Evolutionary conservation across 2,888 invertebrate species (phyloP).

Genomic region (Brachynemurus nebulosus): DNA sequence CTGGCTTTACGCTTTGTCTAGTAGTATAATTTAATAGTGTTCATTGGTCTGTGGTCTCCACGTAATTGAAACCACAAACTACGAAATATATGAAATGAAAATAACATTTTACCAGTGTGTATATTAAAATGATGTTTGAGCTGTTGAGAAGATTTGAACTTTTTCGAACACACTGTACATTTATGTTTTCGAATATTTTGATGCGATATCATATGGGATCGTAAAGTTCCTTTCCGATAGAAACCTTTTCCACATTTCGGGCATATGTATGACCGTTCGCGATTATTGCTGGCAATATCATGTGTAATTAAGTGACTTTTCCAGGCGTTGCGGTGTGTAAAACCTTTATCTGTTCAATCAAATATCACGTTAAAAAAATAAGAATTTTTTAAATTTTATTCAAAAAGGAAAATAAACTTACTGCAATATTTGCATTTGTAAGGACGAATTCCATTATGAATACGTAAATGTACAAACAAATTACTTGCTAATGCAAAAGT

Average conservation of each 20-base stretch:
- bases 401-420: too few relatives aligned
- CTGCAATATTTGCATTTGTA: constrained; percentile 20
- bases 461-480: constrained; percentile 17
- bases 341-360: constrained; percentile 10
- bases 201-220: constrained; percentile 21
- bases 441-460: constrained; percentile 21
- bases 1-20: too few relatives aligned
- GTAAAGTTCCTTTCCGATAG: constrained; percentile 17
- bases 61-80: too few relatives aligned
- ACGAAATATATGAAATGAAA: too few relatives aligned
- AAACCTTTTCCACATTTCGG: constrained; percentile 20
- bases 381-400: too few relatives aligned
- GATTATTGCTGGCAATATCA: too few relatives aligned
- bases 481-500: constrained; percentile 11
- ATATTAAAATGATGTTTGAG: constrained; percentile 21
- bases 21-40: too few relatives aligned
- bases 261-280: constrained; percentile 18
- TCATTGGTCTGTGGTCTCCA: too few relatives aligned
- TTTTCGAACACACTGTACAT: constrained; percentile 19
- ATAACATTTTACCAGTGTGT: constrained; percentile 21
- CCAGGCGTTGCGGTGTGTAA: constrained; percentile 20
- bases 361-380: too few relatives aligned
- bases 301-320: constrained; percentile 21
- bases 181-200: constrained; percentile 14
- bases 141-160: constrained; percentile 20